Evolutionary conservation across 2,888 invertebrate genomes (phyloP), one percentile per base, ranked within the genome.

Genomic region (Synanthedon vespiformis): DNA sequence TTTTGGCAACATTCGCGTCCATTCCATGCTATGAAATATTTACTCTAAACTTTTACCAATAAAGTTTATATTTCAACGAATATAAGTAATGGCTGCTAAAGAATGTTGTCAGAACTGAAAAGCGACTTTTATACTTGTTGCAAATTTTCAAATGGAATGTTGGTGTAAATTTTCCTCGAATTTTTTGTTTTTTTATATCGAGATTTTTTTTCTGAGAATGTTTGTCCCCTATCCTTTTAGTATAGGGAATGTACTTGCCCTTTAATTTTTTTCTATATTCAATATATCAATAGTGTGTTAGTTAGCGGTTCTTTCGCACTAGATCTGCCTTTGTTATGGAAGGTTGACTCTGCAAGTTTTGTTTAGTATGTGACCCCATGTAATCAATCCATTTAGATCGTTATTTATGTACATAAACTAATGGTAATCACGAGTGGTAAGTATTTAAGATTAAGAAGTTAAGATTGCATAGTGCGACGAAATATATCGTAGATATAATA

Each of bases 111-210:
- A 80, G 58, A 70, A 77, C 80, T 58, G 68, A 66, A 64, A 61
- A 64, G 63, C 63, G 61, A 68, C 67, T 66, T 68, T 56, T 73
- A 72, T 67, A 63, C 73, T 76, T 78, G 80, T 70, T 63, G 79
- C 74, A 78, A 68, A 66, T 60, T 76, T 70, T 82, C 89, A 89
- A 90, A 90, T 90, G 90, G 90, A 90, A 90, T 90, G 90, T 90
- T 90, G 90, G 90, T 90, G 90, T 90, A 90, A 76, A 81, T 80
- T 85, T 77, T 69, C 65, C 67, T 72, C 69, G 62, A 67, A 48
- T 10, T 44, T 66, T 63, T 61, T 63, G 69, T 76, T 74, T 69
- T n/a, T 68, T 71, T 59, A 57, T 69, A 65, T 65, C 60, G 49
- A 60, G 59, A 54, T 68, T 77, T 70, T 34, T 34, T 34, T 62